phyloP scores from a whole-genome alignment of 2,797 vertebrate genomes.

The Lateolabrax maculatus region DNA sequence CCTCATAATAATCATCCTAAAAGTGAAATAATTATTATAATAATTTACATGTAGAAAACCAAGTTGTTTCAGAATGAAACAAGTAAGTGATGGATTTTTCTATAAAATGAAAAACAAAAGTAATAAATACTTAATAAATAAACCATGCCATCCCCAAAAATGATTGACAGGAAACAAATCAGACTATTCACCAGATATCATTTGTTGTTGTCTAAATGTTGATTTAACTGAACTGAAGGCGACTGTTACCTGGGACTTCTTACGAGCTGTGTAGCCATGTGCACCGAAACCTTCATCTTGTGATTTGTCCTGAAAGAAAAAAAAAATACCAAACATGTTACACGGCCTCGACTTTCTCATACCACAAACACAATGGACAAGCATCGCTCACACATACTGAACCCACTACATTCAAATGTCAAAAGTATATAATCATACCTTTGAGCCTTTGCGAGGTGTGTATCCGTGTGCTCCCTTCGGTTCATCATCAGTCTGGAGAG shows the following conservation, averaged over 20 bases:
- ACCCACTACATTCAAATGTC: neutral
- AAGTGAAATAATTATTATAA: neutral
- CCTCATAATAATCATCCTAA: constrained; percentile 51
- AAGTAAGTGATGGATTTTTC: neutral
- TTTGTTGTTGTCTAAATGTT: neutral
- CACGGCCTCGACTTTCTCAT: neutral
- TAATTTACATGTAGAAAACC: neutral
- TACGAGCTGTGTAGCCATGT: constrained; percentile 46
- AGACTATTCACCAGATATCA: neutral
- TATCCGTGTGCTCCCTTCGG: constrained; percentile 63
- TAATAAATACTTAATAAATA: neutral
- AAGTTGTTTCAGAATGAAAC: neutral
- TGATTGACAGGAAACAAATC: neutral
- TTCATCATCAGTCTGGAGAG: constrained; percentile 24
- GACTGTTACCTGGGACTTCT: constrained; percentile 57
- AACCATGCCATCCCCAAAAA: neutral
- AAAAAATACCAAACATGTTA: neutral
- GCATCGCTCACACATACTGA: neutral
- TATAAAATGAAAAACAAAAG: neutral
- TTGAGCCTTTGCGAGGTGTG: constrained; percentile 55
- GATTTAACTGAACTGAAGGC: neutral
- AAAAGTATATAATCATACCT: constrained; percentile 41
- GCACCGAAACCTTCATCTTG: constrained; percentile 43
- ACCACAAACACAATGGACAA: neutral
- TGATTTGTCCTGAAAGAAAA: constrained; percentile 45